Percentiles rank a stretch among this genome's conserved stretches.
These are phyloP conservation scores for Chrysopilus asiliformis DNA, from an alignment of 2,888 invertebrate species.

Conservation along the genomic window DNA sequence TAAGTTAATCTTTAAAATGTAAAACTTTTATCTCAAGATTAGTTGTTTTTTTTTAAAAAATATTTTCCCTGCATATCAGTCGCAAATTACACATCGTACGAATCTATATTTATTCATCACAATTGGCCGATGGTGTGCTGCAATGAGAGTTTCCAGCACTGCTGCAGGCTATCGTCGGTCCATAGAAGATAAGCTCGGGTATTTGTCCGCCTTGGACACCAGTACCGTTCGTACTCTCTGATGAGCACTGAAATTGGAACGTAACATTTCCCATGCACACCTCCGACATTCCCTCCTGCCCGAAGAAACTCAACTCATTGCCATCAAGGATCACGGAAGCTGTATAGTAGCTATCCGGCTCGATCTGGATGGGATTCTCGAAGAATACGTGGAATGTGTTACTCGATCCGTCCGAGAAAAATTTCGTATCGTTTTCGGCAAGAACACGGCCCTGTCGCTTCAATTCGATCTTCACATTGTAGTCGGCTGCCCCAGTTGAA, in stretches of 20 bases:
- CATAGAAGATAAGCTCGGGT: constrained; percentile 91
- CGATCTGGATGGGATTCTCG: constrained; percentile 67
- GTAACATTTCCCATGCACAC: constrained; percentile 85
- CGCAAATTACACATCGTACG: too few species aligned
- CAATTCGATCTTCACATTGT: constrained; percentile 85
- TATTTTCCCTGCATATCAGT: too few species aligned
- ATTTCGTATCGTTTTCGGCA: constrained; percentile 84
- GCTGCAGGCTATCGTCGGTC: constrained; percentile 43
- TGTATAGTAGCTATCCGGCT: constrained; percentile 88
- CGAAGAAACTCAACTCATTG: constrained; percentile 88
- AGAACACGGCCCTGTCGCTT: constrained; percentile 78
- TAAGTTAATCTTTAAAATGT: too few species aligned
- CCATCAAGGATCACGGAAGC: constrained; percentile 93
- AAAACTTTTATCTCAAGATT: too few species aligned
- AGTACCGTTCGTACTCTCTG: constrained; percentile 94
- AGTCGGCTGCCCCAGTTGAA: constrained; percentile 90
- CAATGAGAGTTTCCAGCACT: constrained; percentile 32
- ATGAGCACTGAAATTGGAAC: constrained; percentile 94
- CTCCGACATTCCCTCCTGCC: constrained; percentile 93
- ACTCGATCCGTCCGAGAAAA: constrained; percentile 92
- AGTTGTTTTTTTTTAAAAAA: too few species aligned
- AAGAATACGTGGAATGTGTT: constrained; percentile 88
- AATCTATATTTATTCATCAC: constrained; percentile 17
- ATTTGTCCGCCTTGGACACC: constrained; percentile 97
- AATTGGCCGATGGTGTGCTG: constrained; percentile 25